Base-by-base conservation (phyloP, 1,140 invertebrate species). In the Wiebesia pumilae region DNA sequence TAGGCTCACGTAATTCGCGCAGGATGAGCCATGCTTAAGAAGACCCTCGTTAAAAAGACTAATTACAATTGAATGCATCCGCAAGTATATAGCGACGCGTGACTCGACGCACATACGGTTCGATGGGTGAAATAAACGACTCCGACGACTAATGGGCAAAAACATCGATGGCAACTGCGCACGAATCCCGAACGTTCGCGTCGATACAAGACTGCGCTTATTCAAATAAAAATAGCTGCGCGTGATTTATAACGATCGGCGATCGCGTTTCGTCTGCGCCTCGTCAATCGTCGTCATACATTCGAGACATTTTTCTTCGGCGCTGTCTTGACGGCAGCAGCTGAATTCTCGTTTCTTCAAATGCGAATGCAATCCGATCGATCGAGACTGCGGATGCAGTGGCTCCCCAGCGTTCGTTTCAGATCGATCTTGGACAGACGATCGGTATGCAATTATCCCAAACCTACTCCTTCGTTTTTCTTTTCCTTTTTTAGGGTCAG, bases 371-470 rank as follows among this genome's bases (percentile, higher is more conserved):
- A 33, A 33, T 51, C 40, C 47, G 83, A 85, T 85, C 75, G 84
- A 78, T 75, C 62, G 62, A n/a, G 14, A n/a, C 38, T 1, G 62
- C 16, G 73, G 19, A 1, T 38, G 19, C 73, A 14, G 27, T 43
- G 75, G 19, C 47, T 54, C 62, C 65, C 40, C 73, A 10, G n/a
- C 43, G 33, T 54, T 35, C 35, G 43, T n/a, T 19, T 24, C 71
- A 51, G 80, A 86, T 86, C 85, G 85, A 86, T 86, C 85, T 75
- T 35, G 73, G 33, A 54, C 71, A 35, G 79, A 27, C 81, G 81
- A 83, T 86, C 81, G 85, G 85, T 81, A 86, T 86, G 85, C 85
- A 86, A 86, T 86, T 86, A 86, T 86, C 85, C 73, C 67, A 27
- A n/a, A 30, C 79, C 78, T 81, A 33, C 40, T 69, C 47, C 43